A percentile compares a stretch with the other conserved stretches of the same genome.
Evolutionary conservation across 2,113 vertebrate species (phyloP).

Genomic region (Origma solitaria): DNA sequence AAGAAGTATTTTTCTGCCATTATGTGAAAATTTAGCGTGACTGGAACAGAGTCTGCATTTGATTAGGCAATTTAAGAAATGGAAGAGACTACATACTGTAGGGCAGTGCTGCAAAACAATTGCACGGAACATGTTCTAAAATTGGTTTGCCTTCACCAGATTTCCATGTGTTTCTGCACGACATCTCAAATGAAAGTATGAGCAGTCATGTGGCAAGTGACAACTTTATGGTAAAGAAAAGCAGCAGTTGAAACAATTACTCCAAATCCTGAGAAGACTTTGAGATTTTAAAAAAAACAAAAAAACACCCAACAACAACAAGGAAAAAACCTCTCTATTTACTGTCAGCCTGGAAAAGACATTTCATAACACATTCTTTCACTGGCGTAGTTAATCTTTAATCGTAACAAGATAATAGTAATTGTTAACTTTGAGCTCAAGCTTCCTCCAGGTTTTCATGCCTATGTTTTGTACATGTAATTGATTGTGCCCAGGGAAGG

Average conservation of each 20-base stretch:
- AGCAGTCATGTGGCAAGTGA: slow-evolving; percentile 33
- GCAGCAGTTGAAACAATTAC: slow-evolving; percentile 15
- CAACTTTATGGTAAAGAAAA: slow-evolving; percentile 43
- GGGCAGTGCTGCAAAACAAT: slow-evolving; percentile 73
- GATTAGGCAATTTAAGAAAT: slow-evolving; percentile 70
- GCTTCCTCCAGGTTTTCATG: slow-evolving; percentile 19
- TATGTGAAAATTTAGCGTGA: slow-evolving; percentile 76
- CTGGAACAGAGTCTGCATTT: slow-evolving; percentile 75
- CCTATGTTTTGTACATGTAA: not conserved
- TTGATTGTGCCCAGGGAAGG: not conserved
- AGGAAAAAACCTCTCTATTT: not conserved
- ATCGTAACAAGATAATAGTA: slow-evolving; percentile 21
- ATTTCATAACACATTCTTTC: slow-evolving; percentile 33
- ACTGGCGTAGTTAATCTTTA: slow-evolving; percentile 22
- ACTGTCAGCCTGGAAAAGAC: not conserved
- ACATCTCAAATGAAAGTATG: slow-evolving; percentile 50
- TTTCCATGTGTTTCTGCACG: slow-evolving; percentile 38
- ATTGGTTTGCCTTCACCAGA: slow-evolving; percentile 70
- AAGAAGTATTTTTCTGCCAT: slow-evolving; percentile 64
- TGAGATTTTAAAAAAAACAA: not conserved
- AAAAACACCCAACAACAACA: not conserved
- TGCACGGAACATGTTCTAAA: slow-evolving; percentile 73
- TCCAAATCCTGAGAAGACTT: slow-evolving; percentile 1
- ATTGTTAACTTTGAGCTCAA: slow-evolving; percentile 6
- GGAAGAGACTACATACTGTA: slow-evolving; percentile 68